phyloP scores from a whole-genome alignment of 2,797 vertebrate genomes.

The Amphiprion clarkii region DNA sequence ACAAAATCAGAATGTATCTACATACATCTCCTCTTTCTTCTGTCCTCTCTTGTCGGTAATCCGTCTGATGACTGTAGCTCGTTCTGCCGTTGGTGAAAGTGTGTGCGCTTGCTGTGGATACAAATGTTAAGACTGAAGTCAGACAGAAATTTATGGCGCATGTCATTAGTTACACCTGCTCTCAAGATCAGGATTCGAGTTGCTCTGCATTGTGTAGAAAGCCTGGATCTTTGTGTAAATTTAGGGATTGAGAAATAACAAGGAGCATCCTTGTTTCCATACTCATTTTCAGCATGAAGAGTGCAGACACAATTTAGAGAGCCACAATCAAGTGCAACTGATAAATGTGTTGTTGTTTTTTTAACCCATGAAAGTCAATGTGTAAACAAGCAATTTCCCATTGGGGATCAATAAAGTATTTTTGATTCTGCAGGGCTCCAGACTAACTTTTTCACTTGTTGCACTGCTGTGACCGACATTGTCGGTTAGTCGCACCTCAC shows the following conservation, averaged over 20 bases:
- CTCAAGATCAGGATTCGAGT: neutral
- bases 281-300: too few relatives aligned
- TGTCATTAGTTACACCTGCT: neutral
- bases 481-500: too few relatives aligned
- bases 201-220: neutral
- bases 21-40: conserved; percentile 96
- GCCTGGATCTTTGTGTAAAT: neutral
- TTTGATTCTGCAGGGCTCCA: too few relatives aligned
- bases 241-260: neutral
- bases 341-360: neutral
- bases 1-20: conserved; percentile 31
- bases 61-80: conserved; percentile 91
- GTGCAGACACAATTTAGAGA: too few relatives aligned
- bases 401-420: too few relatives aligned
- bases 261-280: too few relatives aligned
- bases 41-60: conserved; percentile 91
- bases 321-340: neutral
- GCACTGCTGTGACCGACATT: too few relatives aligned
- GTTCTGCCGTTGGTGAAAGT: conserved; percentile 93
- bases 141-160: conserved; percentile 7
- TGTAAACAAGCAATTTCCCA: too few relatives aligned
- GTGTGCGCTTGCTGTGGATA: conserved; percentile 88
- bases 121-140: conserved; percentile 44
- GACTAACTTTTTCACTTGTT: too few relatives aligned
- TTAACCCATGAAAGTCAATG: too few relatives aligned